Evolutionary conservation across 2,888 invertebrate genomes (phyloP), one percentile per base, ranked within the genome.

Genomic region (Stenoptilia bipunctidactyla): DNA sequence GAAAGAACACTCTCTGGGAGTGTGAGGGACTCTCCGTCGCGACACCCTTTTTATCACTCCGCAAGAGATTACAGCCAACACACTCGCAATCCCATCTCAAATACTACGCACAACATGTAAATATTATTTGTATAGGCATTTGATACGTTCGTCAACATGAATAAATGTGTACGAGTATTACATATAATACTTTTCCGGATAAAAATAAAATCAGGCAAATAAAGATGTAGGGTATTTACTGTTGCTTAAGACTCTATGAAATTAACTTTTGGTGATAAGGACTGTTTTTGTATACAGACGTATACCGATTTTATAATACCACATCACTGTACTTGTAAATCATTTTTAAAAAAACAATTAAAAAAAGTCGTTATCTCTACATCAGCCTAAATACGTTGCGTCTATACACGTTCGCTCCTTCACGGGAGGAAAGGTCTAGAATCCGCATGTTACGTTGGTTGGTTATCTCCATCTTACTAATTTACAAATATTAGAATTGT

Each of bases 51-150:
- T 71, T 75, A 74, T 66, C 51, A 61, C 55, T 61, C 58, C 56
- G 40, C 52, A 51, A 57, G 12, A 30, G 9, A 10, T 10, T 30
- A 67, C 15, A 36, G 41, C 69, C 64, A 72, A 72, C 74, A 69
- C 36, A 69, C 36, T 47, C 51, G 53, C 60, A 57, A 79, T 77
- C 73, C 61, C 49, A 60, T 48, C n/a, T 62, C 55, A 80, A 82
- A 82, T 77, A 82, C 58, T 59, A 69, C 66, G 70, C 56, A 63
- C 62, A 71, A 66, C 66, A 70, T 50, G 61, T 68, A 70, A 76
- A 70, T 64, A 62, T 56, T 77, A 61, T 77, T 77, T 79, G 64
- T 56, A 52, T 51, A 61, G 53, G 67, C 71, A 79, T 79, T 63
- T 64, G 45, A 55, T 51, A 49, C 58, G 58, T 54, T 53, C 55